Percentiles rank a stretch among this genome's conserved stretches.
These are phyloP conservation scores for Rhadinocentrus ornatus DNA, from an alignment of 2,797 vertebrate species.

Conservation along the genomic window DNA sequence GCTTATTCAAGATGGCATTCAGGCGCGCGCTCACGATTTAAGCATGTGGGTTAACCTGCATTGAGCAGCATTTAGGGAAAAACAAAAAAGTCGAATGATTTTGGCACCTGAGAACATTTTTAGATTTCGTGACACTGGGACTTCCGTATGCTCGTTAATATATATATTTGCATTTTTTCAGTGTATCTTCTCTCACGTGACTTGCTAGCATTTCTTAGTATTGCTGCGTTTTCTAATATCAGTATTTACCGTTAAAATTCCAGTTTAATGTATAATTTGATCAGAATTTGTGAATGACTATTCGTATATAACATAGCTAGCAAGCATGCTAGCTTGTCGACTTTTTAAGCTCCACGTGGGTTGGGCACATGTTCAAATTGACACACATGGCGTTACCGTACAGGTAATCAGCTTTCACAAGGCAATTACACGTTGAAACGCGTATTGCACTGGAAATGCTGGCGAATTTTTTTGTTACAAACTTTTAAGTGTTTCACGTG, in stretches of 20 bases:
- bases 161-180: neutral
- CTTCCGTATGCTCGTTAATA: neutral
- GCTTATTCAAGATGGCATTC: constrained; percentile 67
- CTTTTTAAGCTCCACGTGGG: constrained; percentile 81
- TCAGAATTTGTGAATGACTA: neutral
- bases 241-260: neutral
- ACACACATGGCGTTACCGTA: constrained; percentile 64
- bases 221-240: neutral
- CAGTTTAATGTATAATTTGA: neutral
- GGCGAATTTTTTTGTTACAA: too few species aligned
- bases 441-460: too few species aligned
- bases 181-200: neutral
- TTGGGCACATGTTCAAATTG: constrained; percentile 56
- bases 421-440: rapidly evolving
- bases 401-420: neutral
- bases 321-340: constrained; percentile 50
- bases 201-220: neutral
- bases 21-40: constrained; percentile 47
- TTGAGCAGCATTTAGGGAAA: neutral
- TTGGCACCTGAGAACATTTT: too few species aligned
- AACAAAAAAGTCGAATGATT: neutral
- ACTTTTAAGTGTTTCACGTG: neutral
- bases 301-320: constrained; percentile 13
- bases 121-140: neutral
- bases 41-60: neutral